These are phyloP conservation scores for Pholis gunnellus DNA, from an alignment of 2,113 vertebrate genomes.

Conservation along the genomic window DNA sequence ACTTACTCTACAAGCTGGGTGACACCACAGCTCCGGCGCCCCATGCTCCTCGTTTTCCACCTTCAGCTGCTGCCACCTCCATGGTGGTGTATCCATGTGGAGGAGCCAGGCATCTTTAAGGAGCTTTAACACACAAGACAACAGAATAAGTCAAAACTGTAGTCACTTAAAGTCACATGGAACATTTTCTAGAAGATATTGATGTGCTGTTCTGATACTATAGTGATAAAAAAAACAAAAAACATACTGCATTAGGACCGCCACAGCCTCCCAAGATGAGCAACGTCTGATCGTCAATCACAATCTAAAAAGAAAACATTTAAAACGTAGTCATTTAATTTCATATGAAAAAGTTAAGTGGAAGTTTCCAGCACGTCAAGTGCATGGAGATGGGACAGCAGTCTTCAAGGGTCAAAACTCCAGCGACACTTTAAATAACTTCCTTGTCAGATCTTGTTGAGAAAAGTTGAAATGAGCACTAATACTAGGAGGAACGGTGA, in stretches of 20 bases:
- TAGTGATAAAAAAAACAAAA: not conserved
- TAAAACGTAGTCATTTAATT: not conserved
- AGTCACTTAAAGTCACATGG: not conserved
- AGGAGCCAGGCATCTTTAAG: constrained; percentile 98
- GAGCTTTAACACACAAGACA: constrained; percentile 81
- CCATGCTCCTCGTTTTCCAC: constrained; percentile 97
- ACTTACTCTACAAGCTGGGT: constrained; percentile 94
- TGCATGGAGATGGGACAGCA: not conserved
- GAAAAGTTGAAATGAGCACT: not conserved
- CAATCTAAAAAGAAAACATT: constrained; percentile 84
- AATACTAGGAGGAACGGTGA: not conserved
- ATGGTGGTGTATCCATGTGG: constrained; percentile 88
- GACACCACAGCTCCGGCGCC: constrained; percentile 97
- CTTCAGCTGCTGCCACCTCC: constrained; percentile 96
- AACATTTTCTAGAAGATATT: not conserved
- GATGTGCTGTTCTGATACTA: not conserved
- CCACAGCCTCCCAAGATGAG: constrained; percentile 97
- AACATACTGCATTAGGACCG: constrained; percentile 94
- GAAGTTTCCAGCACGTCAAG: not conserved
- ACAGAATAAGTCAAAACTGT: not conserved
- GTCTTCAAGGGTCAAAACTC: not conserved
- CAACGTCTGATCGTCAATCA: constrained; percentile 93
- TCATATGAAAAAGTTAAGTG: not conserved
- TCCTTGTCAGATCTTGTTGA: not conserved
- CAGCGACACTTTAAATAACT: not conserved